These are phyloP conservation scores for Cantharis flavilabris DNA, from an alignment of 2,888 invertebrate species.

Conservation along the genomic window DNA sequence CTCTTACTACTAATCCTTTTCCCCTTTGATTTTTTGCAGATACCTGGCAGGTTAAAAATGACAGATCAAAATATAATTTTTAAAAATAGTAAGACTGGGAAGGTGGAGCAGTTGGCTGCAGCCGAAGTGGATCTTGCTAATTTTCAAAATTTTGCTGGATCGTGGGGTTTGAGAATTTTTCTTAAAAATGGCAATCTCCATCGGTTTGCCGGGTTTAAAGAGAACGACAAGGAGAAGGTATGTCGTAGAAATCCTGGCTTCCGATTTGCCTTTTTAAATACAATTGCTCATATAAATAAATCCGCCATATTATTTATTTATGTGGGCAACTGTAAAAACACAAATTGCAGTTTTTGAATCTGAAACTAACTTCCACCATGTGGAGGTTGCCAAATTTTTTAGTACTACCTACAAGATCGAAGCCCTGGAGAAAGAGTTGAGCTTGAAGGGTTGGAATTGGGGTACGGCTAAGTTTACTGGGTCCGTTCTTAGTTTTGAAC, in stretches of 20 bases:
- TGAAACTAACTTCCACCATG: not conserved
- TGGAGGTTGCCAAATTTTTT: slow-evolving; percentile 81
- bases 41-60: slow-evolving; percentile 88
- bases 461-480: slow-evolving; percentile 94
- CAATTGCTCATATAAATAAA: not conserved
- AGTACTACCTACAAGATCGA: slow-evolving; percentile 80
- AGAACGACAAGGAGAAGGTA: slow-evolving; percentile 87
- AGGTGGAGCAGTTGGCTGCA: slow-evolving; percentile 86
- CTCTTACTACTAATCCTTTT: not conserved
- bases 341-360: not conserved
- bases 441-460: slow-evolving; percentile 99
- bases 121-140: slow-evolving; percentile 88
- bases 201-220: slow-evolving; percentile 93
- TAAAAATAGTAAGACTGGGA: slow-evolving; percentile 95
- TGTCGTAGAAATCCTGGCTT: not conserved
- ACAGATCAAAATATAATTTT: slow-evolving; percentile 89
- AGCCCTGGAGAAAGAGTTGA: slow-evolving; percentile 89
- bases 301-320: not conserved
- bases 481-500: slow-evolving; percentile 82
- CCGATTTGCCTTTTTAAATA: not conserved
- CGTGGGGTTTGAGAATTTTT: slow-evolving; percentile 87
- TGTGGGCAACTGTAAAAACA: not conserved
- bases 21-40: slow-evolving; percentile 61
- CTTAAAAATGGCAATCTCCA: slow-evolving; percentile 88
- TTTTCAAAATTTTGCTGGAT: slow-evolving; percentile 90